Evolutionary conservation across 2,113 vertebrate genomes (phyloP).

Genomic region (Mus musculus): DNA sequence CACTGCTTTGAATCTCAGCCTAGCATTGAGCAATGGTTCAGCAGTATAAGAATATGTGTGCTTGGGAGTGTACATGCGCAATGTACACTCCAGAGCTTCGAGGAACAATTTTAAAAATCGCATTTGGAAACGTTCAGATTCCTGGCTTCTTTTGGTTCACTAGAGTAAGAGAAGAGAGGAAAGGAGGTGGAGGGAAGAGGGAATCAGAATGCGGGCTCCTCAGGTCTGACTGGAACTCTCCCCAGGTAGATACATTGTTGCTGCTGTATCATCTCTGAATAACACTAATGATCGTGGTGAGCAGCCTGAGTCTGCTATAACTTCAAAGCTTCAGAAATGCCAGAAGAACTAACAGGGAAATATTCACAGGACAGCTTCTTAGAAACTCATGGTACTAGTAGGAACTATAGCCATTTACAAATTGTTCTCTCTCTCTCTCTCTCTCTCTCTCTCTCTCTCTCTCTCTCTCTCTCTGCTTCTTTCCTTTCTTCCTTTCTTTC

Average conservation of each 20-base stretch:
- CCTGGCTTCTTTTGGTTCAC: background rate
- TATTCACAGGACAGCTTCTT: background rate
- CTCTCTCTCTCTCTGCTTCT: background rate
- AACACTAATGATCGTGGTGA: background rate
- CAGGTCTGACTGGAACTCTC: background rate
- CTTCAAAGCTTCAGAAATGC: background rate
- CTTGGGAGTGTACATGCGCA: no score
- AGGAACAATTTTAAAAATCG: background rate
- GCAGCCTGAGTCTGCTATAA: background rate
- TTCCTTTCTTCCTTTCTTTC: background rate
- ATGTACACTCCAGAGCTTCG: background rate
- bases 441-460: fast-evolving
- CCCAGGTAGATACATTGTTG: background rate
- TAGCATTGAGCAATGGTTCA: background rate
- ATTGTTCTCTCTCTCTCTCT: background rate
- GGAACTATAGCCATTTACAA: background rate
- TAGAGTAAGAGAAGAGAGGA: background rate
- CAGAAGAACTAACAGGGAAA: background rate
- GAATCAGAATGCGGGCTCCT: background rate
- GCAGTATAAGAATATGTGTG: background rate
- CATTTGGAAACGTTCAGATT: background rate
- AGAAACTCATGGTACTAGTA: background rate
- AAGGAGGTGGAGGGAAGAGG: background rate
- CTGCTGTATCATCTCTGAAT: constrained; percentile 13
- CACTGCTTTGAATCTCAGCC: background rate